Evolutionary conservation across 2,113 vertebrate genomes (phyloP).

Genomic region (Poeciliopsis retropinna): DNA sequence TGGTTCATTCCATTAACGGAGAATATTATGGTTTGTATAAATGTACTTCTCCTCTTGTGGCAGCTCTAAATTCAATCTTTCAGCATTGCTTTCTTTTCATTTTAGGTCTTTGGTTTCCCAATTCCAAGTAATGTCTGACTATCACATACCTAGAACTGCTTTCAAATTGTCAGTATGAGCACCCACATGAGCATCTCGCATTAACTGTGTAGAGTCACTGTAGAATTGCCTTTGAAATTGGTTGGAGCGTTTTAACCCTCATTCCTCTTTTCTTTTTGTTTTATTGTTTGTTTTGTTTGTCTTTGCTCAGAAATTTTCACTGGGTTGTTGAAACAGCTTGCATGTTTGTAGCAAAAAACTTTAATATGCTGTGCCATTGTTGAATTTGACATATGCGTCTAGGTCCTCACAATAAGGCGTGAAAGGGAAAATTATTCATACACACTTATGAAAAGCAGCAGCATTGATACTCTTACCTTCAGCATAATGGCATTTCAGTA

Average conservation of each 20-base stretch:
- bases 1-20: background rate
- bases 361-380: slow-evolving; percentile 6
- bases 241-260: background rate
- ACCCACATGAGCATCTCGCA: background rate
- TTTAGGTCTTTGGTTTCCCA: background rate
- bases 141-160: background rate
- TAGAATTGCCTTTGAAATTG: background rate
- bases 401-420: slow-evolving; percentile 1
- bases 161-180: background rate
- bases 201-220: background rate
- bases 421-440: slow-evolving; percentile 6
- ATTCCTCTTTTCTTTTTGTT: background rate
- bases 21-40: background rate
- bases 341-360: slow-evolving; percentile 17
- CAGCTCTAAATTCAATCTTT: background rate
- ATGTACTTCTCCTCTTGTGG: background rate
- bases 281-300: too few relatives aligned
- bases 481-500: background rate
- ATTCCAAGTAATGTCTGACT: background rate
- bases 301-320: background rate
- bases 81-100: background rate
- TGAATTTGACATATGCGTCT: background rate
- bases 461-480: background rate
- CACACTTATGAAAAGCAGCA: slow-evolving; percentile 6
- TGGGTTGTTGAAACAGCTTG: slow-evolving; percentile 14